Evolutionary conservation across 2,797 vertebrate genomes (phyloP), one percentile per base, ranked within the genome.

Genomic region (Sylvilagus floridanus): DNA sequence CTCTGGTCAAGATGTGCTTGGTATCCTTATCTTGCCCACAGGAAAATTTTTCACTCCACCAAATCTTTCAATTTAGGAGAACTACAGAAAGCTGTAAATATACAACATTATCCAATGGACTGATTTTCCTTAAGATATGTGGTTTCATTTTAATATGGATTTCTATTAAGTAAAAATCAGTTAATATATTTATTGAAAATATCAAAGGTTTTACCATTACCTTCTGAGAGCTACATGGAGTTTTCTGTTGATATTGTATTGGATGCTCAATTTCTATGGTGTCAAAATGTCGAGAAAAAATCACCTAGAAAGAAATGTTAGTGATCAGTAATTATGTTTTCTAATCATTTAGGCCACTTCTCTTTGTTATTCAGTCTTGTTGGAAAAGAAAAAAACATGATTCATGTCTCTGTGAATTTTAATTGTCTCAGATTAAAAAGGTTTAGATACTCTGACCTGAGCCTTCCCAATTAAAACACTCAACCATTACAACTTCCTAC

Each of bases 131-230:
- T 71, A 63, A 92, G 66, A 35, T 17, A 71, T 11, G 2, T 11
- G 12, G 35, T 35, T 81, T 76, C 50, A 79, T 60, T 87, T 60
- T 66, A 83, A 79, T 79, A 47, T 52, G 21, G 90, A 79, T 57
- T 93, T 72, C 14, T 88, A 82, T 66, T 79, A 78, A 47, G 28
- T 85, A 71, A 88, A 93, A 78, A 60, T 62, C 65, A 85, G 19
- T 85, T 75, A 85, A 32, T 12, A 81, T 26, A 75, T 83, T 86
- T 72, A 21, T 78, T 88, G 50, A 86, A 91, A 93, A 78, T 26
- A 60, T 19, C 22, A 85, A 7, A 68, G 12, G 4, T 57, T 78
- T 95, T 79, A 82, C 4, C 50, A 71, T 92, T 88, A 66, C 26
- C 19, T 81, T 57, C 6, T 85, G 63, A 65, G 50, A 82, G 32